Conservation (phyloP, 2,797 vertebrate genomes). For the Orestias chungarensis region DNA sequence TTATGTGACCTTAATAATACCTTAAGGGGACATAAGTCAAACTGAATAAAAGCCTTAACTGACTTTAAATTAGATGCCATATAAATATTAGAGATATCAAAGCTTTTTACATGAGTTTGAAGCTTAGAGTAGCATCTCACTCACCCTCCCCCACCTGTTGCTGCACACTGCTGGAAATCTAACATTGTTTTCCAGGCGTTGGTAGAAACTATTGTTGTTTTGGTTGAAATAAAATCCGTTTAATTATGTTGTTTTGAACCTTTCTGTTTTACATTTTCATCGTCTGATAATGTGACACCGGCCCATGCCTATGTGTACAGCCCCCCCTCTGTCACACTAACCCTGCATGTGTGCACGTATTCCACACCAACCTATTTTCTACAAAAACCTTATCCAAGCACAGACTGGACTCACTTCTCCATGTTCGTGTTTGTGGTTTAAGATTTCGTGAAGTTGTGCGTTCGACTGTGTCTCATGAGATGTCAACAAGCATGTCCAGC, state of each 20-base stretch:
- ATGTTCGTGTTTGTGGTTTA: constrained; percentile 31
- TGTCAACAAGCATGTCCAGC: constrained; percentile 62
- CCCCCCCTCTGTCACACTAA: constrained; percentile 26
- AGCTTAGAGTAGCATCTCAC: too few species aligned
- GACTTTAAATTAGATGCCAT: too few species aligned
- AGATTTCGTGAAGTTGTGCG: constrained; percentile 21
- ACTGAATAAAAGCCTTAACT: neutral
- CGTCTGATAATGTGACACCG: neutral
- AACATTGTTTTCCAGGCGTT: neutral
- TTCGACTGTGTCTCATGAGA: constrained; percentile 46
- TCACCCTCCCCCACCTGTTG: neutral
- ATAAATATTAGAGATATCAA: too few species aligned
- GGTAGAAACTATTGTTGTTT: neutral
- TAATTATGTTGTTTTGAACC: neutral
- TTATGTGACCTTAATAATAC: too few species aligned
- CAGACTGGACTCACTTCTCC: constrained; percentile 56
- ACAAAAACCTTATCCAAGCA: constrained; percentile 61
- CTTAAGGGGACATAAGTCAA: neutral
- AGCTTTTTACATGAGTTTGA: too few species aligned
- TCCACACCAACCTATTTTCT: constrained; percentile 52
- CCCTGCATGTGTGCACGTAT: constrained; percentile 14
- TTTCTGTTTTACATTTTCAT: neutral
- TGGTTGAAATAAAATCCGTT: neutral
- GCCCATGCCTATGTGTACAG: constrained; percentile 25
- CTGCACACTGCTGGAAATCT: too few species aligned